These are phyloP conservation scores for Drosophila jambulina DNA, from an alignment of 1,140 invertebrate genomes.

Conservation along the genomic window DNA sequence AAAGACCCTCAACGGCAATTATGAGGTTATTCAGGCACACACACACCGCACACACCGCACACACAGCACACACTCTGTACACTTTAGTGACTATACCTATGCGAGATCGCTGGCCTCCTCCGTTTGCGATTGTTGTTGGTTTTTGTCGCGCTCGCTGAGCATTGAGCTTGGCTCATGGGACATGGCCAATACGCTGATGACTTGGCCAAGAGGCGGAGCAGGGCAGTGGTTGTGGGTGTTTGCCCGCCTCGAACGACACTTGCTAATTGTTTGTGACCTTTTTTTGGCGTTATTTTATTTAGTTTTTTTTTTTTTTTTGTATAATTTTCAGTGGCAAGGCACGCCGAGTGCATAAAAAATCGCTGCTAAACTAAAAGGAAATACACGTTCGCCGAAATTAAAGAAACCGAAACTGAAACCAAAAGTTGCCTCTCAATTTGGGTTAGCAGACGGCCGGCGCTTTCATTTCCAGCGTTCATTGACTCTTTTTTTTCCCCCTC, in stretches of 20 bases:
- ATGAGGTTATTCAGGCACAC: slow-evolving; percentile 76
- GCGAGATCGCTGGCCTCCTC: slow-evolving; percentile 51
- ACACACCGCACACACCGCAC: slow-evolving; percentile 5
- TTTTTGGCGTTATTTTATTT: slow-evolving; percentile 35
- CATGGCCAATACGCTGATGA: slow-evolving; percentile 38
- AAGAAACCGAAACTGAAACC: slow-evolving; percentile 51
- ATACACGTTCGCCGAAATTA: slow-evolving; percentile 16
- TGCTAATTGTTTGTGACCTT: slow-evolving; percentile 81
- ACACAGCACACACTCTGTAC: background rate
- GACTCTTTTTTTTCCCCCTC: slow-evolving; percentile 35
- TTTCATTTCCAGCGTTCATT: slow-evolving; percentile 76
- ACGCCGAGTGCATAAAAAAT: slow-evolving; percentile 63
- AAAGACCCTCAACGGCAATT: slow-evolving; percentile 82
- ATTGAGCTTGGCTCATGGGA: slow-evolving; percentile 71
- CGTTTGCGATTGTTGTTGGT: slow-evolving; percentile 43
- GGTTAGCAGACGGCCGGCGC: slow-evolving; percentile 68
- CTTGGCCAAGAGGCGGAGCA: slow-evolving; percentile 3
- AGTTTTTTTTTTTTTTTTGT: slow-evolving; percentile 11
- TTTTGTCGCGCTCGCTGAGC: slow-evolving; percentile 57
- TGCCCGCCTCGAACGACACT: slow-evolving; percentile 70
- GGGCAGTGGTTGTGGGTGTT: slow-evolving; percentile 58
- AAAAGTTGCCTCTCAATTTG: slow-evolving; percentile 57
- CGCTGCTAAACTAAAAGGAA: slow-evolving; percentile 51
- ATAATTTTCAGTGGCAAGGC: slow-evolving; percentile 64
- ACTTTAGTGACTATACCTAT: background rate